Evolutionary conservation across 2,888 invertebrate genomes (phyloP).

Genomic region (Stenotaenia linearis): DNA sequence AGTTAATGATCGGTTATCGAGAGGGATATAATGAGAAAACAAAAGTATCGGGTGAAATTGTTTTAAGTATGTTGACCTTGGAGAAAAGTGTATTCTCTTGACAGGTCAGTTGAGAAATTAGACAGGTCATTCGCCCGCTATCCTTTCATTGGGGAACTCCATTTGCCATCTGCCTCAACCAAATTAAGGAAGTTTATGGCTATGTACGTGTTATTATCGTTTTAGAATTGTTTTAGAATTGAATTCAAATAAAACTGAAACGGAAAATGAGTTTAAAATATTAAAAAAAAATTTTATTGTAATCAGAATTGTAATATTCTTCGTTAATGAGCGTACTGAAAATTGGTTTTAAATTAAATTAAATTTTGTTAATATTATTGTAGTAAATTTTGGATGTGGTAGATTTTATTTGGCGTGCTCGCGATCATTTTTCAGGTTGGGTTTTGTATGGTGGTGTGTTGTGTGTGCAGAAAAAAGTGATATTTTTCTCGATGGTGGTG

Average conservation of each 20-base stretch:
- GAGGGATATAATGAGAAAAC: too few species aligned
- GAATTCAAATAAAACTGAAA: not conserved
- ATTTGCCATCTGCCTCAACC: not conserved
- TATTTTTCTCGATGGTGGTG: not conserved
- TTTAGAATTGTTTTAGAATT: not conserved
- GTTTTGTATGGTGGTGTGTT: not conserved
- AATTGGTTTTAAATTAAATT: too few species aligned
- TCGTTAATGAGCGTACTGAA: too few species aligned
- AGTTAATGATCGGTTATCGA: too few species aligned
- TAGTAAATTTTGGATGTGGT: not conserved
- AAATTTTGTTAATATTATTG: not conserved
- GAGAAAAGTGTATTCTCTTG: conserved; percentile 24
- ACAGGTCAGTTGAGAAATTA: conserved; percentile 21
- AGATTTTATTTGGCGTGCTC: not conserved
- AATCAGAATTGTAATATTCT: too few species aligned
- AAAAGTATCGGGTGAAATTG: not conserved
- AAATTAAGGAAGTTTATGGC: not conserved
- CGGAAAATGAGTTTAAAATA: not conserved
- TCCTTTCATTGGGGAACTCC: not conserved
- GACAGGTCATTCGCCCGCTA: conserved; percentile 27
- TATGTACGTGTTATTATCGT: not conserved
- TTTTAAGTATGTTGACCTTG: conserved; percentile 27
- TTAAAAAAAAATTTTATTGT: too few species aligned
- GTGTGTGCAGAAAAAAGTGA: not conserved
- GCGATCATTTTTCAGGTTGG: not conserved